Evolutionary conservation across 2,888 invertebrate species (phyloP), one percentile per base, ranked within the genome.

Genomic region (Amaurobius ferox): DNA sequence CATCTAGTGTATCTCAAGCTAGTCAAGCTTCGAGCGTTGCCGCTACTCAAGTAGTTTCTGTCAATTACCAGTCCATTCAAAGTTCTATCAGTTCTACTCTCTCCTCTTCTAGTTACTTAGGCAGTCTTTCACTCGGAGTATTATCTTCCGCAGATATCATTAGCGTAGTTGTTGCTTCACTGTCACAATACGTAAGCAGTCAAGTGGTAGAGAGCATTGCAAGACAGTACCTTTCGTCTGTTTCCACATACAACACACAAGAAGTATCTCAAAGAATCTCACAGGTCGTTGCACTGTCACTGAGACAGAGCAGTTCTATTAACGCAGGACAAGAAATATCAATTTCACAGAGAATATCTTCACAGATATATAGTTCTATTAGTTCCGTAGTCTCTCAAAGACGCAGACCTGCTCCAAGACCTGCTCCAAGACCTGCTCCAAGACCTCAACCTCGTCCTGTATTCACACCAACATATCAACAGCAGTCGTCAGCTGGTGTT

Each of bases 21-120:
- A 3, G 5, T 6, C 5, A 6, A 19, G 32, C 19, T n/a, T 0
- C 32, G 1, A 28, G 29, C 2, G 35, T 19, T 19, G 1, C 32
- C 0, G 16, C 32, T n/a, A 23, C 55, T 3, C n/a, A 9, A 16
- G 2, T 2, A 9, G n/a, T 16, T 2, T 9, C 44, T 2, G 64
- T 30, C 16, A 78, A 61, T 30, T 61, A 48, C 44, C 55, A 78
- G 55, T 9, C 67, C 13, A 40, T 78, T 6, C 55, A 70, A 13
- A 35, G 39, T 29, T 26, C 35, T n/a, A n/a, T 78, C 0, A 11
- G 16, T 55, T n/a, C 61, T 5, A 26, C 23, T 28, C 39, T 78
- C 1, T 7, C 28, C 7, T 35, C 48, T 16, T 68, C 68, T 7
- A 29, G 61, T 13, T 23, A 28, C 6, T 11, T 78, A 0, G 28